These are phyloP conservation scores for Actinopyga echinites DNA, from an alignment of 53 echinoderm and acorn worm species.

Conservation along the genomic window DNA sequence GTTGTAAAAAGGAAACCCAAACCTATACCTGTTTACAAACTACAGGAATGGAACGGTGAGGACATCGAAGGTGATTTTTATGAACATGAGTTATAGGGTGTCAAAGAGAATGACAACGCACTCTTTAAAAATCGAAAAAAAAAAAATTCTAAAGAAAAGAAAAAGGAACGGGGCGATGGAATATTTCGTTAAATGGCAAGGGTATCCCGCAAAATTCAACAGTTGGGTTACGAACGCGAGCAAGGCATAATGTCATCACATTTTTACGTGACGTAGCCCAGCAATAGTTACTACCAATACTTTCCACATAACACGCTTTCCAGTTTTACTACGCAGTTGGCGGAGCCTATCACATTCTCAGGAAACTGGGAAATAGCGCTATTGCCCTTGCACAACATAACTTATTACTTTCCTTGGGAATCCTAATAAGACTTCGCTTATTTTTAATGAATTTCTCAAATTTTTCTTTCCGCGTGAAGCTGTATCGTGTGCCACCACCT, in stretches of 20 bases:
- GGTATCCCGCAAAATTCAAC: conserved; percentile 44
- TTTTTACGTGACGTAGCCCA: conserved; percentile 77
- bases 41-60: conserved; percentile 11
- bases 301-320: conserved; percentile 60
- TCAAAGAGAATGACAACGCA: not conserved
- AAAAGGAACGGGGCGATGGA: conserved; percentile 11
- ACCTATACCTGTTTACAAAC: conserved; percentile 44
- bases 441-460: not conserved
- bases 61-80: conserved; percentile 30
- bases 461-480: not conserved
- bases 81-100: conserved; percentile 39
- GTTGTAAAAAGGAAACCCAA: not conserved
- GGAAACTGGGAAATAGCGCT: conserved; percentile 52
- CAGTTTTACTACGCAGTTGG: conserved; percentile 43
- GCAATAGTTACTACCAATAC: conserved; percentile 63
- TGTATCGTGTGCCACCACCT: not conserved
- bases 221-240: conserved; percentile 28
- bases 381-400: conserved; percentile 55
- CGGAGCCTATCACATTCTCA: conserved; percentile 37
- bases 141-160: conserved; percentile 44
- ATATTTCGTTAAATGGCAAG: no score
- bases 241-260: conserved; percentile 46
- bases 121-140: conserved; percentile 26
- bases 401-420: conserved; percentile 18
- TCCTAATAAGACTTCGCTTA: not conserved